A percentile compares a stretch with the other conserved stretches of the same genome.
Conservation (phyloP, 2,113 vertebrate genomes). For the Rhinogobius similis region DNA sequence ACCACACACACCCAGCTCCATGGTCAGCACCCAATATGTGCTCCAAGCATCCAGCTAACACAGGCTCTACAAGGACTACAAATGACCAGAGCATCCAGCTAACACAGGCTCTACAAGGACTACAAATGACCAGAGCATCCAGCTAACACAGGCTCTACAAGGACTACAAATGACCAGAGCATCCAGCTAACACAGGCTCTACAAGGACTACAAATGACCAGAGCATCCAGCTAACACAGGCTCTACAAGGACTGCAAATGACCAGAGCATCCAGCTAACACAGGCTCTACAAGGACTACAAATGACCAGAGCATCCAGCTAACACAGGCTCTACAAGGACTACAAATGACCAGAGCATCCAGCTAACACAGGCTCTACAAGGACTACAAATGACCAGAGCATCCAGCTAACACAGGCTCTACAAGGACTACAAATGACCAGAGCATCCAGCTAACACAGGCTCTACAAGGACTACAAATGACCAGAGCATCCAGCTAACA, state of each 20-base stretch:
- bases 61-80: neutral
- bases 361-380: neutral
- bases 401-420: neutral
- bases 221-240: neutral
- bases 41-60: neutral
- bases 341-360: neutral
- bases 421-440: neutral
- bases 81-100: neutral
- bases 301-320: neutral
- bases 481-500: no score
- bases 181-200: neutral
- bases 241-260: neutral
- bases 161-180: neutral
- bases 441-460: neutral
- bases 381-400: neutral
- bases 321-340: neutral
- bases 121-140: neutral
- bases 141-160: neutral
- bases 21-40: conserved; percentile 54
- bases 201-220: neutral
- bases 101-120: neutral
- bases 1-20: conserved; percentile 85
- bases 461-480: neutral
- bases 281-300: neutral
- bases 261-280: no score